Base-by-base conservation (phyloP, 2,113 vertebrate genomes). In the Oplegnathus fasciatus region DNA sequence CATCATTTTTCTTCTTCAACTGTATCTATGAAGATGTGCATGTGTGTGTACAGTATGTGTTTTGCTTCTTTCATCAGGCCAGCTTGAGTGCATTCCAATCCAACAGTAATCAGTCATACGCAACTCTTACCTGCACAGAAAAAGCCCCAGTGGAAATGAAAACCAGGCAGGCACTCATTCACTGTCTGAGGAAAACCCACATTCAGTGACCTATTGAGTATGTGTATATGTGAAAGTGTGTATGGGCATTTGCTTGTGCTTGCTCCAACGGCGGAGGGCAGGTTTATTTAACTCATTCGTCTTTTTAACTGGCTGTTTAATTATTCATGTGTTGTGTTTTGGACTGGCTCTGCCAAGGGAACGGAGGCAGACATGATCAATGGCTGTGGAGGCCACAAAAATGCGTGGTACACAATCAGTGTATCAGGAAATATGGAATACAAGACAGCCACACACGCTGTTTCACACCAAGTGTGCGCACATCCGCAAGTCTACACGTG, bases 251-350 rank as follows among this genome's bases (percentile, higher is more conserved):
- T 84, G 64, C 78, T 84, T 80, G 80, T 78, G 86, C 77, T 80
- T 30, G 75, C 69, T 89, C 54, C 61, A 82, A 84, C 32, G n/a
- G 77, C 18, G 8, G 68, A 82, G 82, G 82, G 80, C 60, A 71
- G 54, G 71, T 91, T 93, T 92, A 92, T 95, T 94, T 83, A 88
- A 91, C 81, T 90, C 90, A 92, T 95, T 95, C 44, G 75, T 94
- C 94, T 93, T 94, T 91, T 93, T 94, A 92, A 94, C 89, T 89
- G 89, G 69, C 72, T 88, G 13, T 89, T 95, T 92, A 93, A 95
- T 94, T 93, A 95, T 95, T 94, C 88, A 95, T 90, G 89, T 32
- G 22, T 55, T 89, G 90, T 84, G 86, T 91, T 87, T 92, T 78
- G 69, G 74, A 88, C 71, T 61, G 17, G 86, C 84, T 81, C 87